phyloP scores from a whole-genome alignment of 2,797 vertebrate species.

The Capromys pilorides region DNA sequence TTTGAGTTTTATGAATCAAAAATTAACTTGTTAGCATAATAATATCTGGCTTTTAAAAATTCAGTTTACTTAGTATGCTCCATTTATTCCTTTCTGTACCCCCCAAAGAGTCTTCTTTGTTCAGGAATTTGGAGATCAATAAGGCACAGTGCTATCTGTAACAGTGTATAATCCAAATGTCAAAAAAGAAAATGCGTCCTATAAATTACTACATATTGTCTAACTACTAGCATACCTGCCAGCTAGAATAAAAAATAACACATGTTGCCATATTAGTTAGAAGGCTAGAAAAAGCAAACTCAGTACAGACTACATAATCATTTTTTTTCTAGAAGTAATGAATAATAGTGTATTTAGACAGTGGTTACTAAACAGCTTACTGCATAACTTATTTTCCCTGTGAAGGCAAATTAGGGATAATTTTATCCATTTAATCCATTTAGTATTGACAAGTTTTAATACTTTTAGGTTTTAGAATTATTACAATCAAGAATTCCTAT shows the following conservation, averaged over 20 bases:
- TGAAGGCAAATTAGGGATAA: too few species aligned
- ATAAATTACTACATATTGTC: not conserved
- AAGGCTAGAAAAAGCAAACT: not conserved
- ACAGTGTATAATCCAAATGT: not conserved
- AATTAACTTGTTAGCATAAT: constrained; percentile 14
- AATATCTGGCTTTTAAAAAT: not conserved
- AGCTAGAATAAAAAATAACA: not conserved
- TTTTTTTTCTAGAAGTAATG: too few species aligned
- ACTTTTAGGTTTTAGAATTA: too few species aligned
- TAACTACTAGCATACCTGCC: not conserved
- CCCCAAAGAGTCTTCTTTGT: not conserved
- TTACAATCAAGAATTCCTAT: too few species aligned
- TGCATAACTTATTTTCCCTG: too few species aligned
- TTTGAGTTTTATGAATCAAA: not conserved
- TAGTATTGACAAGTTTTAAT: too few species aligned
- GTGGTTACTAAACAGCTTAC: too few species aligned
- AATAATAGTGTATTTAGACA: too few species aligned
- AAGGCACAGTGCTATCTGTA: not conserved
- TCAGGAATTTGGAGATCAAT: not conserved
- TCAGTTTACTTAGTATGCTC: not conserved
- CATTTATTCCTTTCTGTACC: not conserved
- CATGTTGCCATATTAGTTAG: not conserved
- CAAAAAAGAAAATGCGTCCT: not conserved
- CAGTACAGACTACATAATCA: too few species aligned
- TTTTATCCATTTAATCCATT: too few species aligned